Evolutionary conservation across 2,113 vertebrate genomes (phyloP).

Genomic region (Phaetusa simplex): DNA sequence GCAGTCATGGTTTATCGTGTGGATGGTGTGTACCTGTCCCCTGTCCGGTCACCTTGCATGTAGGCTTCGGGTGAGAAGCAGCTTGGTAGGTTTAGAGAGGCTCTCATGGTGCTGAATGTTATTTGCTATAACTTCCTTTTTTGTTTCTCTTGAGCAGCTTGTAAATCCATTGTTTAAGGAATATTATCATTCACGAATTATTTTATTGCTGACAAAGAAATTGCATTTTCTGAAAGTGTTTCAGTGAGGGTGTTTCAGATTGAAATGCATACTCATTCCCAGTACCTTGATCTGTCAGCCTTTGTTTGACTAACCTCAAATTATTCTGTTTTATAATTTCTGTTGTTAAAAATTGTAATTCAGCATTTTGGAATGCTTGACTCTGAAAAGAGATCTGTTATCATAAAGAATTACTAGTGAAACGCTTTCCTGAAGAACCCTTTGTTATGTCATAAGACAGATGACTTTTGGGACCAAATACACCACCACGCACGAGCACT

Average conservation of each 20-base stretch:
- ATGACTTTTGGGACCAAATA: neutral
- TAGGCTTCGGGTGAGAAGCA: neutral
- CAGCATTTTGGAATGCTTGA: neutral
- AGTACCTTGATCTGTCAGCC: neutral
- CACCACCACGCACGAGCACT: fast-evolving
- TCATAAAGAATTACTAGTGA: neutral
- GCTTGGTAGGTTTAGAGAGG: neutral
- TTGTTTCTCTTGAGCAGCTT: neutral
- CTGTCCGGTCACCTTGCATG: neutral
- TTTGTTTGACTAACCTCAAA: neutral
- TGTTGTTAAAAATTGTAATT: neutral
- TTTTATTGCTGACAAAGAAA: neutral
- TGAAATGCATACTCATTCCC: neutral
- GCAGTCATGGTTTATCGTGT: neutral
- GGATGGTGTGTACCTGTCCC: neutral
- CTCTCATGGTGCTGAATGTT: neutral
- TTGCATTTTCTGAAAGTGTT: neutral
- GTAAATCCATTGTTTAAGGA: neutral
- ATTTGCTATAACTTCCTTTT: neutral
- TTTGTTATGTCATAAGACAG: neutral
- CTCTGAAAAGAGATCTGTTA: neutral
- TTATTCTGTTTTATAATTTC: neutral
- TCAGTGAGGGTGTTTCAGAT: neutral
- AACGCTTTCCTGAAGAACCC: neutral
- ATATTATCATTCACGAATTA: neutral